Percentiles rank a stretch among this genome's conserved stretches.
Conservation (phyloP, 1,140 invertebrate species). For the Drosophila burlai region DNA sequence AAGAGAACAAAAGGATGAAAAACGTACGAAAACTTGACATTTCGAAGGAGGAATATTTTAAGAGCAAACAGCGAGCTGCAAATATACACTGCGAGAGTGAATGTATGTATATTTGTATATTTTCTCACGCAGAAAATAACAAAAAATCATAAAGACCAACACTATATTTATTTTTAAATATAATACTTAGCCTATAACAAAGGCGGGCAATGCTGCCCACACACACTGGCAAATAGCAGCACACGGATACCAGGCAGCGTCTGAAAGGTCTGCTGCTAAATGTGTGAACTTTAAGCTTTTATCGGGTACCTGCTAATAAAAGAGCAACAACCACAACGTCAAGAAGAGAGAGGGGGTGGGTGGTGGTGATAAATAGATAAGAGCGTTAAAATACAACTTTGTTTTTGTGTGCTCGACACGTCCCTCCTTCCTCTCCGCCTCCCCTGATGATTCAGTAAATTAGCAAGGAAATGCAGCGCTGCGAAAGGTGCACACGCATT, state of each 20-base stretch:
- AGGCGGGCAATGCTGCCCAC: constrained; percentile 18
- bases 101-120: constrained; percentile 59
- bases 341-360: not conserved
- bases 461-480: constrained; percentile 62
- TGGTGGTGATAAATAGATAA: constrained; percentile 42
- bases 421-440: not conserved
- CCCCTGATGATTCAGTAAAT: constrained; percentile 42
- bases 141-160: constrained; percentile 25
- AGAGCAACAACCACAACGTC: constrained; percentile 41
- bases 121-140: constrained; percentile 62
- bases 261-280: constrained; percentile 44
- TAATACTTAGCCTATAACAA: constrained; percentile 46
- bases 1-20: constrained; percentile 40
- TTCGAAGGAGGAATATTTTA: constrained; percentile 40
- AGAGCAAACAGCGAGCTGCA: constrained; percentile 29
- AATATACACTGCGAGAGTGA: constrained; percentile 7
- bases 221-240: constrained; percentile 4
- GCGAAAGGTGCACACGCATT: constrained; percentile 56
- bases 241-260: constrained; percentile 1
- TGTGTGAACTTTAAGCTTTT: constrained; percentile 81
- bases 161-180: constrained; percentile 73
- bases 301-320: constrained; percentile 78
- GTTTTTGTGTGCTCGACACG: constrained; percentile 21
- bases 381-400: constrained; percentile 54
- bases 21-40: constrained; percentile 64